A percentile compares a stretch with the other conserved stretches of the same genome.
Evolutionary conservation across 1,140 invertebrate genomes (phyloP).

Genomic region (Ooceraea biroi): DNA sequence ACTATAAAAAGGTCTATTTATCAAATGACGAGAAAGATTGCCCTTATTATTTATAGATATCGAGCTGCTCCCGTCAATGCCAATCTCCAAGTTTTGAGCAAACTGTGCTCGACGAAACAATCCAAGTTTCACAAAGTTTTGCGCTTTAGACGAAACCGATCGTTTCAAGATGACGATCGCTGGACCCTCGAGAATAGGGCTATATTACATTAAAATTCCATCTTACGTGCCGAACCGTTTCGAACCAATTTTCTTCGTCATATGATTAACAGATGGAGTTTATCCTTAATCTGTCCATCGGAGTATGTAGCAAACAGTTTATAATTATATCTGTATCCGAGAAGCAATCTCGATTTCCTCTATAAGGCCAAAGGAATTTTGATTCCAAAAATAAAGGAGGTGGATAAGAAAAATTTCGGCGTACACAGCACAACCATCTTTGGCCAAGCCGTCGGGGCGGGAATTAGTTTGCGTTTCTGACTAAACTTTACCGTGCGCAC

Average conservation of each 20-base stretch:
- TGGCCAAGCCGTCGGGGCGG: not conserved
- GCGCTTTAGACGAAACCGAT: slow-evolving; percentile 7
- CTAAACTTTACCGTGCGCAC: not conserved
- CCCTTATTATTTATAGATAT: slow-evolving; percentile 52
- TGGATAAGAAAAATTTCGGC: slow-evolving; percentile 22
- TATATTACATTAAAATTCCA: too few relatives aligned
- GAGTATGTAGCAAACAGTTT: slow-evolving; percentile 22
- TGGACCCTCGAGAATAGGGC: too few relatives aligned
- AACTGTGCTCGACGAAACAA: slow-evolving; percentile 50
- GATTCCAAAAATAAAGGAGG: not conserved
- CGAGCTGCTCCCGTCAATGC: slow-evolving; percentile 4
- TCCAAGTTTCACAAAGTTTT: slow-evolving; percentile 51
- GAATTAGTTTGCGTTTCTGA: not conserved
- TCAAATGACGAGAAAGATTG: slow-evolving; percentile 53
- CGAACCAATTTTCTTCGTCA: too few relatives aligned
- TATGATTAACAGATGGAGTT: too few relatives aligned
- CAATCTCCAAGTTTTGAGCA: slow-evolving; percentile 58
- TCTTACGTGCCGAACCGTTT: too few relatives aligned
- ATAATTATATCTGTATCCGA: not conserved
- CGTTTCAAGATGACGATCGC: too few relatives aligned
- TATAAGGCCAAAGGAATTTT: not conserved
- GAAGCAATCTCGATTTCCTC: slow-evolving; percentile 4
- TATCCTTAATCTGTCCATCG: too few relatives aligned
- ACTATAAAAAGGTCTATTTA: slow-evolving; percentile 60
- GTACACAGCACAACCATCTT: not conserved